Base-by-base conservation (phyloP, 1,140 invertebrate species). In the Ceratina calcarata region DNA sequence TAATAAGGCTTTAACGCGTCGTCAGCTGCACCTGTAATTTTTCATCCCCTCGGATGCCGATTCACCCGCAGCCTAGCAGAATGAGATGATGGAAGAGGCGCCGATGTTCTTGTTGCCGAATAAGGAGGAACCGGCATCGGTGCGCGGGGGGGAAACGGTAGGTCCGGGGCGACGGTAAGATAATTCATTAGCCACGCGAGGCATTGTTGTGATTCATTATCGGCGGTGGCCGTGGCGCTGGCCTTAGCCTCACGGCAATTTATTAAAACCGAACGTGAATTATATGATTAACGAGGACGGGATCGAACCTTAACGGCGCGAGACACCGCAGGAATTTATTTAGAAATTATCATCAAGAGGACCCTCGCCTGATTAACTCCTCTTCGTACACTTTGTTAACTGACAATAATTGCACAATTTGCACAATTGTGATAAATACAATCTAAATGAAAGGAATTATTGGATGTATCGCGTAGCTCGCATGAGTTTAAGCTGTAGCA, bases 1-100 rank as follows among this genome's bases (percentile, higher is more conserved):
- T 86, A 86, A 86, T 86, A 86, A 86, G 84, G 84, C 80, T 86
- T 83, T 85, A 85, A 86, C 76, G 85, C 74, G 80, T 86, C 83
- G 84, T 83, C 85, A 86, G 85, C 76, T 86, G 84, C 84, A 80
- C 83, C 83, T 76, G 81, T 64, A 86, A 86, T 86, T 86, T 86
- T 86, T 86, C 85, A 86, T 83, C 61, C n/a, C 37, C 66, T 61
- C 60, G 66, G 66, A 68, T 80, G 71, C 83, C 70, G 73, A 69
- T 67, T 77, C 64, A 37, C 22, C 68, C 65, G 49, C 53, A 76
- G 66, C 80, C 65, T 60, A 75, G 67, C 77, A 75, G 81, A 82
- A 75, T 71, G 84, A 86, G 86, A 83, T 80, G 84, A 86, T 83
- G 80, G 80, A 83, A 85, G 83, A 83, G 85, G 84, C 83, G 85